Conservation (phyloP, 2,797 vertebrate species). For the Xenentodon cancila region DNA sequence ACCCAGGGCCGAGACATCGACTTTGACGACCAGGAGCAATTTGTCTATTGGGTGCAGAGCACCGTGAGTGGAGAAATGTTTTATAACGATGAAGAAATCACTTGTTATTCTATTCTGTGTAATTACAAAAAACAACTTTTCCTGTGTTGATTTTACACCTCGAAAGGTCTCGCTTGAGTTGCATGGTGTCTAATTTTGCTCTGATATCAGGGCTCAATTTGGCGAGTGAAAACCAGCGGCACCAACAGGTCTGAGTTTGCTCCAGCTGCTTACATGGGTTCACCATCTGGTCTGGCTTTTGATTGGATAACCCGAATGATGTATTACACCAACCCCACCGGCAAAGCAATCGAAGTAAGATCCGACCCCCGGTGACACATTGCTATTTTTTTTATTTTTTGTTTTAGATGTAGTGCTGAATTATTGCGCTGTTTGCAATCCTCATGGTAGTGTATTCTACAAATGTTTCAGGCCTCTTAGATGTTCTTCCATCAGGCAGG, state of each 20-base stretch:
- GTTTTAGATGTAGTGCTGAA: too few species aligned
- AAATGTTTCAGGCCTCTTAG: too few species aligned
- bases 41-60: slow-evolving; percentile 80
- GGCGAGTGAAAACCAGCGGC: slow-evolving; percentile 76
- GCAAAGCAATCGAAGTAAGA: slow-evolving; percentile 77
- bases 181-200: slow-evolving; percentile 13
- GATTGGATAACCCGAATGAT: slow-evolving; percentile 81
- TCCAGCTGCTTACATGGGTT: slow-evolving; percentile 75
- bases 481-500: too few species aligned
- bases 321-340: slow-evolving; percentile 81
- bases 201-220: slow-evolving; percentile 74
- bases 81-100: background rate
- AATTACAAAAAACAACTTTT: background rate
- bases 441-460: too few species aligned
- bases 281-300: slow-evolving; percentile 80
- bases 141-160: background rate
- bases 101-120: background rate
- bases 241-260: slow-evolving; percentile 79
- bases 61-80: slow-evolving; percentile 63
- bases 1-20: slow-evolving; percentile 76
- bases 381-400: background rate
- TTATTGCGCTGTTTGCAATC: too few species aligned
- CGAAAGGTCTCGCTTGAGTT: background rate
- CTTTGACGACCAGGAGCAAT: slow-evolving; percentile 78
- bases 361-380: background rate